Evolutionary conservation across 64 coral and sea anemone genomes (phyloP).

Genomic region (Stylophora pistillata): DNA sequence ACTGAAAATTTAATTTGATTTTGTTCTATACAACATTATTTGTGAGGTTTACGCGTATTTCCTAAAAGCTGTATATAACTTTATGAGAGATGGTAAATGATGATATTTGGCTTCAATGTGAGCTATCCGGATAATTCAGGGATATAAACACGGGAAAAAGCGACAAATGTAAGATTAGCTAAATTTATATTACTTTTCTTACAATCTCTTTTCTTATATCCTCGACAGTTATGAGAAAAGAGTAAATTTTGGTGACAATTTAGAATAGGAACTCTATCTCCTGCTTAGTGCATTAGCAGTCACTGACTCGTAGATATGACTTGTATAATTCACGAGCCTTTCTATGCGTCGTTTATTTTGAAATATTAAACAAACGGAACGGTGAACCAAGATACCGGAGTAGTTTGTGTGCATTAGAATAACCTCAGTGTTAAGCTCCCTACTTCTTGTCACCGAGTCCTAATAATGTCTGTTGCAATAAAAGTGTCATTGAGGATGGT

Average conservation of each 20-base stretch:
- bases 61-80: too few species aligned
- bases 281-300: not conserved
- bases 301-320: not conserved
- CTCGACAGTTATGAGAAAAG: constrained; percentile 24
- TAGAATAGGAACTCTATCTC: not conserved
- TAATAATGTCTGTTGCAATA: not conserved
- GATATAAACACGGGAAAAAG: too few species aligned
- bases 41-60: too few species aligned
- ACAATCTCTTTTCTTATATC: too few species aligned
- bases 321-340: not conserved
- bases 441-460: not conserved
- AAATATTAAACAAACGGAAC: not conserved
- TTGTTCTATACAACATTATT: too few species aligned
- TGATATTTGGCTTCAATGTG: too few species aligned
- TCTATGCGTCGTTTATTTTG: not conserved
- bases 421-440: not conserved
- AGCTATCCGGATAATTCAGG: too few species aligned
- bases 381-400: not conserved
- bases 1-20: too few species aligned
- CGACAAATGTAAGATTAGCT: too few species aligned
- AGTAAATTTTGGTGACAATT: constrained; percentile 11
- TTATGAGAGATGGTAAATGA: too few species aligned
- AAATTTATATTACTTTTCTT: too few species aligned
- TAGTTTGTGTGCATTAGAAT: not conserved
- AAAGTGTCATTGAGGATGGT: not conserved